Percentiles rank a stretch among this genome's conserved stretches.
phyloP scores from a whole-genome alignment of 2,888 invertebrate genomes.

The Neocrepidodera transversa region DNA sequence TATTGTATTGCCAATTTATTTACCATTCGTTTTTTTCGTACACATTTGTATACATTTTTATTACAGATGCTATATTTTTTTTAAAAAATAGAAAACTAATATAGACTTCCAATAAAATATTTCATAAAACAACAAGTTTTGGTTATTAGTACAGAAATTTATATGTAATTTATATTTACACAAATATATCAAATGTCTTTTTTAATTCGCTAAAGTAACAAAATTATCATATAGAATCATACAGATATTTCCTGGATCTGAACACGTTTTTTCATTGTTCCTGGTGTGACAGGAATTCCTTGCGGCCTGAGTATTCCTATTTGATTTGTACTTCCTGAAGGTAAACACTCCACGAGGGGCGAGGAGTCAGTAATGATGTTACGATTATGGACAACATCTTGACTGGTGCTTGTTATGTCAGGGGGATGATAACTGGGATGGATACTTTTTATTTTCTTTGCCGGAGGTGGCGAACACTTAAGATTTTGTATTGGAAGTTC shows the following conservation, averaged over 20 bases:
- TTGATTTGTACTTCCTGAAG: constrained; percentile 56
- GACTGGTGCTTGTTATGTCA: constrained; percentile 61
- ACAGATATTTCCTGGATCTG: constrained; percentile 94
- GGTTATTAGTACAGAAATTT: constrained; percentile 24
- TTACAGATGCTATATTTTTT: constrained; percentile 20
- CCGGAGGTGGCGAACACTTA: constrained; percentile 65
- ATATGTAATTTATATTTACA: constrained; percentile 26
- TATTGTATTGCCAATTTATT: constrained; percentile 20
- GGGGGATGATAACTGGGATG: constrained; percentile 54
- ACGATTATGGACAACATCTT: constrained; percentile 54
- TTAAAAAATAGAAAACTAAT: constrained; percentile 28
- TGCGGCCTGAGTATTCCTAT: constrained; percentile 70
- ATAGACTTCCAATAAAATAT: constrained; percentile 25
- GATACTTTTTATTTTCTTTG: constrained; percentile 63
- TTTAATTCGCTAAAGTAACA: constrained; percentile 20
- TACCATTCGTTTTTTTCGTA: constrained; percentile 19
- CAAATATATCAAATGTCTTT: constrained; percentile 16
- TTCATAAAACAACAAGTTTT: constrained; percentile 23
- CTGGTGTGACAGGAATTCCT: constrained; percentile 71
- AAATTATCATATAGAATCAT: constrained; percentile 60
- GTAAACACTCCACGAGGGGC: constrained; percentile 66
- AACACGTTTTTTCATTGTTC: constrained; percentile 86
- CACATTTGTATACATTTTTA: constrained; percentile 19
- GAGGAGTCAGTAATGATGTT: constrained; percentile 69
- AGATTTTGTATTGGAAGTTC: constrained; percentile 72